Base-by-base conservation (phyloP, 1,140 invertebrate genomes). In the Eriosoma lanigerum region DNA sequence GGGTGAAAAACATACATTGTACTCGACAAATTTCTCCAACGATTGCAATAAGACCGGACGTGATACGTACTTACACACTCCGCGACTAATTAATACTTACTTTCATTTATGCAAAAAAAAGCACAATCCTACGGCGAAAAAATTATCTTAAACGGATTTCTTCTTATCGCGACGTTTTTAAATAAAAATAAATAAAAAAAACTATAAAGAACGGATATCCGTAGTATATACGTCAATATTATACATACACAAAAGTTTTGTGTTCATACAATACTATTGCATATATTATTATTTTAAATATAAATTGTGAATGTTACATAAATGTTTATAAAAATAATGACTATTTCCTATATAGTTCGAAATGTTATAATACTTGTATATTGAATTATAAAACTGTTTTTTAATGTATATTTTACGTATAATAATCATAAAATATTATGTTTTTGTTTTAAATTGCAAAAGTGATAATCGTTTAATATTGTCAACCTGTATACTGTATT, bases 21-120 rank as follows among this genome's bases (percentile, higher is more conserved):
- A 54, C n/a, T 8, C 12, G 21, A 78, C 13, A 48, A 62, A 62
- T 58, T 62, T 58, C 58, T 78, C 44, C 54, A 6, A 19, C 29
- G 15, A 76, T 38, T 44, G 52, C 44, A 29, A 58, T 32, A 62
- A 78, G n/a, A 58, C 24, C 44, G 21, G 73, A 78, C 52, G 44
- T 62, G 38, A 56, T 78, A 50, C 54, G 12, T 19, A 58, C 29
- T 17, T 19, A 58, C 19, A 21, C 56, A 58, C 44, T 32, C 54
- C 54, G 13, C 29, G 17, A 24, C 58, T 78, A 58, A 62, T 78
- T 56, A 78, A 60, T 62, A n/a, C 6, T 9, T 19, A 44, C 32
- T 78, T 78, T 56, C 52, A 44, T 58, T 78, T 60, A 78, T 46
- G n/a, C 54, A 26, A 48, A 56, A 60, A 76, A 56, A 78, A n/a